Conservation (phyloP, 2,888 invertebrate species). For the Pachymerium ferrugineum region DNA sequence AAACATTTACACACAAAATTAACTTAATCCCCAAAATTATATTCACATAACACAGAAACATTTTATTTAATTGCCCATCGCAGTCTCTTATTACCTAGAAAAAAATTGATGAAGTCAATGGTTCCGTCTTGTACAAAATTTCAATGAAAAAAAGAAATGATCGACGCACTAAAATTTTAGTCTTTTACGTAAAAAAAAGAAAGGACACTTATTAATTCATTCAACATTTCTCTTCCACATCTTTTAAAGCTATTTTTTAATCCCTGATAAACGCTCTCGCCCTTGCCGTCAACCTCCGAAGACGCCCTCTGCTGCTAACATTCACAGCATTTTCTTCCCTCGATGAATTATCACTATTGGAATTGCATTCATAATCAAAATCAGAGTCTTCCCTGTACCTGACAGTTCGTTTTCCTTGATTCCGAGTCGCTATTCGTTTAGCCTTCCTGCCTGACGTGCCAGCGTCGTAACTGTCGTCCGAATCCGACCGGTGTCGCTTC, state of each 20-base stretch:
- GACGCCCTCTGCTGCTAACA: constrained; percentile 74
- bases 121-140: background rate
- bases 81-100: background rate
- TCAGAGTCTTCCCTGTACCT: constrained; percentile 46
- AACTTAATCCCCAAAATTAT: constrained; percentile 1
- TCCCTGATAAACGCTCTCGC: constrained; percentile 35
- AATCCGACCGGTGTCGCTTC: constrained; percentile 28
- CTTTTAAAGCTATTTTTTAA: constrained; percentile 29
- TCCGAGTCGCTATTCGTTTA: constrained; percentile 42
- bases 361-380: constrained; percentile 39
- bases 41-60: background rate
- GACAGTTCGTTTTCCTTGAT: constrained; percentile 45
- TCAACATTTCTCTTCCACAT: background rate
- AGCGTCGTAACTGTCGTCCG: constrained; percentile 31
- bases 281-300: constrained; percentile 73
- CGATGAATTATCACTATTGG: constrained; percentile 38
- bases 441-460: constrained; percentile 38
- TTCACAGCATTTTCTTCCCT: constrained; percentile 37
- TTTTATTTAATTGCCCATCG: background rate
- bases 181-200: background rate
- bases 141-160: background rate
- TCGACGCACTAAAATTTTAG: background rate
- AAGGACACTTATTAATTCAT: constrained; percentile 16
- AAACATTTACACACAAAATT: constrained; percentile 4
- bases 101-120: background rate